phyloP scores from a whole-genome alignment of 2,797 vertebrate genomes.

The Florisuga fusca region DNA sequence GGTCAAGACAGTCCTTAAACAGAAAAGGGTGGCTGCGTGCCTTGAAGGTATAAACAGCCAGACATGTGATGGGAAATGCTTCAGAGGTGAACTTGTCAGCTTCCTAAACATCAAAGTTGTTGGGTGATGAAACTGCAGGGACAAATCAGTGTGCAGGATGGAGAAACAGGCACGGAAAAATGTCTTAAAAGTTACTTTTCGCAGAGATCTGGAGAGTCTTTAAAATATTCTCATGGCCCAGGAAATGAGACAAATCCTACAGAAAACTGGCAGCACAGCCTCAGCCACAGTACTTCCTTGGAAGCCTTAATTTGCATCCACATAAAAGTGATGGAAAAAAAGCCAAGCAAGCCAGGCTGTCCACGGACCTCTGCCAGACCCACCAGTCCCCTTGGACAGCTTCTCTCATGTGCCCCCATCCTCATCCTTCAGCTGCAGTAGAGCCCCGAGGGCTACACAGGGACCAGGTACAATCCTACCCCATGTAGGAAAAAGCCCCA shows the following conservation, averaged over 20 bases:
- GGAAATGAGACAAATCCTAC: conserved; percentile 18
- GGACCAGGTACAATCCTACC: not conserved
- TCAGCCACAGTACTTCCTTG: not conserved
- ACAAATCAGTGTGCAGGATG: not conserved
- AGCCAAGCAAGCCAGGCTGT: not conserved
- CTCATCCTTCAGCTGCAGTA: not conserved
- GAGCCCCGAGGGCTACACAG: not conserved
- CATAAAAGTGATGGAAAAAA: not conserved
- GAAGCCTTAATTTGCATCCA: conserved; percentile 8
- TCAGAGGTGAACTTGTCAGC: conserved; percentile 7
- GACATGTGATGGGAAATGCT: conserved; percentile 38
- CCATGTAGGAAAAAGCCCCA: fast-evolving
- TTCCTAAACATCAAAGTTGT: conserved; percentile 49
- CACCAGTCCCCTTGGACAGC: not conserved
- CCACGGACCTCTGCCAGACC: not conserved
- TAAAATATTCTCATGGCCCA: conserved; percentile 14
- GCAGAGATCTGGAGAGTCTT: conserved; percentile 15
- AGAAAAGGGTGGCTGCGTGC: conserved; percentile 46
- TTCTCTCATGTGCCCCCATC: not conserved
- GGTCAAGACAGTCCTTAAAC: conserved; percentile 64
- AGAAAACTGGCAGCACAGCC: not conserved
- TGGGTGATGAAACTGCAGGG: conserved; percentile 27
- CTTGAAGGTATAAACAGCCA: conserved; percentile 60
- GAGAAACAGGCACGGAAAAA: conserved; percentile 16
- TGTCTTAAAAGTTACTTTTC: conserved; percentile 34